Evolutionary conservation across 2,888 invertebrate species (phyloP), one percentile per base, ranked within the genome.

Genomic region (Agrypnus murinus): DNA sequence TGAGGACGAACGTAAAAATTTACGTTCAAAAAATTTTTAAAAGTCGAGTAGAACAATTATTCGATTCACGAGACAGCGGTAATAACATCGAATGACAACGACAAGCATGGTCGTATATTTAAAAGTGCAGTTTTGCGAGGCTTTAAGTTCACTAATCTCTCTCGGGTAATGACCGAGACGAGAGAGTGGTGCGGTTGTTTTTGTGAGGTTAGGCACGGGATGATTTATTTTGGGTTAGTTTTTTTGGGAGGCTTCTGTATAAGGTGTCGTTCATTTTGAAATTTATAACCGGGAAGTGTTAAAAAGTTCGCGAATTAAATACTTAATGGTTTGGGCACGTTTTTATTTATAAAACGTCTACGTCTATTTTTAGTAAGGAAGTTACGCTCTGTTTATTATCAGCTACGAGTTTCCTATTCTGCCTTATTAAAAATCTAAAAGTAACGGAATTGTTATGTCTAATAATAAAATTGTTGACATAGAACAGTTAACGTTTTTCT

Each of bases 161-260:
- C 46, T 32, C 65, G 65, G 65, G 65, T 65, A 65, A 65, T 65
- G 65, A 65, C 65, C 65, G 65, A 48, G 65, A 58, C 57, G 65
- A 43, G n/a, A n/a, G n/a, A n/a, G 58, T 65, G 45, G 48, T 65
- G 45, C 58, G 57, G 58, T 58, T 58, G 65, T 65, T 65, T 65
- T 65, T 45, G 45, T 19, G 31, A 58, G 65, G 55, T 65, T 65
- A 65, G 65, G 40, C 65, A 48, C 65, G 58, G 46, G 57, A 65
- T 65, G 65, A 65, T 65, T 65, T 65, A 65, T 65, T 65, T 65
- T 48, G 32, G 57, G 65, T 65, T 19, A 9, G 40, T 40, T 58
- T 65, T 65, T 65, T 58, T 25, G 25, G 25, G 25, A 19, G 25
- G 65, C 46, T 58, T 58, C 58, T 57, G 65, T 55, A 57, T 25